Conservation (phyloP, 2,888 invertebrate genomes). For the Amiota mariae region DNA sequence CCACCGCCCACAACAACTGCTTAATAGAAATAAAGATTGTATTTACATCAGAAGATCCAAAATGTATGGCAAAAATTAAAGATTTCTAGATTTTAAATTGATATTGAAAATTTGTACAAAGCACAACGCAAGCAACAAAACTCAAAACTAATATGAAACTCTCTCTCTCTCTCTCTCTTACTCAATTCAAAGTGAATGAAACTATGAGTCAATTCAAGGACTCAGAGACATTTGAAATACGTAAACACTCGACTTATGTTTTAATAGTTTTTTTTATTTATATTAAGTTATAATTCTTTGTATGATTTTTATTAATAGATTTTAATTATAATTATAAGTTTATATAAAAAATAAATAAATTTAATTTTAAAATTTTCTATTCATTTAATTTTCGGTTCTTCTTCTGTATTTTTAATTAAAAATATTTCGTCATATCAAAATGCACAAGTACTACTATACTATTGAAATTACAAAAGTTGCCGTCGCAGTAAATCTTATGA, state of each 20-base stretch:
- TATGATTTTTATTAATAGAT: slow-evolving; percentile 2
- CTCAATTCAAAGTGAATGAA: not conserved
- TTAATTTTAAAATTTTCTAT: not conserved
- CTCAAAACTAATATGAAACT: not conserved
- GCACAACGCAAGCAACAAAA: not conserved
- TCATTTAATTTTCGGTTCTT: not conserved
- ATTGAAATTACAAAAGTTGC: not conserved
- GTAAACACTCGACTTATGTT: slow-evolving; percentile 5
- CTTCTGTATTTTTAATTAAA: slow-evolving; percentile 1
- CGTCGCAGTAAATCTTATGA: not conserved
- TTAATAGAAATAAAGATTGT: slow-evolving; percentile 41
- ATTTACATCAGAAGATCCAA: too few species aligned
- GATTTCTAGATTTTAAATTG: too few species aligned
- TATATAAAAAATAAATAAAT: slow-evolving; percentile 3
- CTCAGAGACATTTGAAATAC: not conserved
- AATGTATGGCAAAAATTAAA: too few species aligned
- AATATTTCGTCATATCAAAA: slow-evolving; percentile 18
- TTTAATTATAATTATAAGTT: slow-evolving; percentile 2
- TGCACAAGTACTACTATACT: slow-evolving; percentile 15
- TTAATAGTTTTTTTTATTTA: slow-evolving; percentile 4
- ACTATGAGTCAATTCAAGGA: not conserved
- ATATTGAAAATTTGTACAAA: slow-evolving; percentile 18
- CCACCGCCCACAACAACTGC: slow-evolving; percentile 74
- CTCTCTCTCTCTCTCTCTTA: not conserved
- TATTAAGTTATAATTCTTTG: slow-evolving; percentile 9